These are phyloP conservation scores for Drosophila biarmipes DNA, from an alignment of 1,140 invertebrate species.

Conservation along the genomic window DNA sequence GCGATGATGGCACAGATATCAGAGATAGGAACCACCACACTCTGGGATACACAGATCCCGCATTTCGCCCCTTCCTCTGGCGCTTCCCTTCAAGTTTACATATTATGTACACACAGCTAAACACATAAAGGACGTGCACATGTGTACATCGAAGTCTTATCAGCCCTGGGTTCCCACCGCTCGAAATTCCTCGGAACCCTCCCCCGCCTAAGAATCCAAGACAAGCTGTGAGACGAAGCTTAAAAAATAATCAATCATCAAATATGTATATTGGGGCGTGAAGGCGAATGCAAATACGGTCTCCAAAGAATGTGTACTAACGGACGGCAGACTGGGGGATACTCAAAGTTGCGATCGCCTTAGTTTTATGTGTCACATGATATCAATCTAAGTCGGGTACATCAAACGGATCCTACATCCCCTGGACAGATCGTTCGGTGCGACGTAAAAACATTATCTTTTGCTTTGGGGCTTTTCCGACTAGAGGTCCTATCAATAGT, in stretches of 20 bases:
- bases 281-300: constrained; percentile 21
- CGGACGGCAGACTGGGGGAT: neutral
- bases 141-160: constrained; percentile 36
- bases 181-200: constrained; percentile 8
- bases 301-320: constrained; percentile 3
- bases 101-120: constrained; percentile 43
- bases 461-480: too few species aligned
- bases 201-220: constrained; percentile 6
- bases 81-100: constrained; percentile 1
- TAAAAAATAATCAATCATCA: constrained; percentile 40
- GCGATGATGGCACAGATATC: constrained; percentile 54
- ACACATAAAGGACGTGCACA: constrained; percentile 16
- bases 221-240: constrained; percentile 22
- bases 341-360: neutral
- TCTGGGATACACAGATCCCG: constrained; percentile 11
- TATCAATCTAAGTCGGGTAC: too few species aligned
- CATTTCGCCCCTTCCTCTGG: neutral
- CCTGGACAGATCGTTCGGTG: too few species aligned
- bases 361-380: too few species aligned
- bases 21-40: constrained; percentile 39
- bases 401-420: too few species aligned
- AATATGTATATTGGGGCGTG: constrained; percentile 17
- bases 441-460: too few species aligned
- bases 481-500: too few species aligned
- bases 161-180: constrained; percentile 25